Evolutionary conservation across 2,888 invertebrate species (phyloP), one percentile per base, ranked within the genome.

Genomic region (Lycocerus yunnanus): DNA sequence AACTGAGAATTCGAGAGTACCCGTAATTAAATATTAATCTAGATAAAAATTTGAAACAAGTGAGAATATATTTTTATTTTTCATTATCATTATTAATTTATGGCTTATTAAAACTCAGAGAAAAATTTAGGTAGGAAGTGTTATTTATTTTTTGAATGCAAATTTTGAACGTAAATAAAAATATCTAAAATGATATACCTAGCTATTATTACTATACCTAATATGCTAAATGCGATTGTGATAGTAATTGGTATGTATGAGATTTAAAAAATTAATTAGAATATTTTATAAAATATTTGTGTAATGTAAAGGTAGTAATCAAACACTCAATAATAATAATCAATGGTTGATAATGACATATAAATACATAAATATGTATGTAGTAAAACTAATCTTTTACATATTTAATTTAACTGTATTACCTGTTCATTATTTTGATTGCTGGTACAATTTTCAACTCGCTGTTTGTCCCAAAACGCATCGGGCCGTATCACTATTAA

Each of bases 391-490:
- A 21, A 13, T 43, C n/a, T 43, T 1, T 13, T 13, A n/a, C 10
- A 43, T n/a, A 1, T 27, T 5, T n/a, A 58, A 69, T 66, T 68
- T 24, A 68, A 58, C 11, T 27, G 69, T 21, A 21, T 2, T 84
- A 90, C 90, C 89, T 92, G 91, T 82, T 89, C 89, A 79, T 91
- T 90, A 78, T 89, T 89, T 77, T 90, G 89, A 2, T 90, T 88
- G 80, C 90, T 90, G 68, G 92, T 90, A 84, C 93, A 93, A 80
- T 91, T 91, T 84, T 93, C 93, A 65, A 94, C 91, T 21, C 89
- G 85, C 83, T 93, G 92, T 83, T 93, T 93, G 83, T 94, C 93
- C 90, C 93, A 92, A 87, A 93, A 93, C 66, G 92, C 92, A 83
- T 94, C 94, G 18, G 93, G 91, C 81, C 93, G 89, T 77, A 95